Evolutionary conservation across 2,797 vertebrate species (phyloP).

Genomic region (Podarcis siculus): DNA sequence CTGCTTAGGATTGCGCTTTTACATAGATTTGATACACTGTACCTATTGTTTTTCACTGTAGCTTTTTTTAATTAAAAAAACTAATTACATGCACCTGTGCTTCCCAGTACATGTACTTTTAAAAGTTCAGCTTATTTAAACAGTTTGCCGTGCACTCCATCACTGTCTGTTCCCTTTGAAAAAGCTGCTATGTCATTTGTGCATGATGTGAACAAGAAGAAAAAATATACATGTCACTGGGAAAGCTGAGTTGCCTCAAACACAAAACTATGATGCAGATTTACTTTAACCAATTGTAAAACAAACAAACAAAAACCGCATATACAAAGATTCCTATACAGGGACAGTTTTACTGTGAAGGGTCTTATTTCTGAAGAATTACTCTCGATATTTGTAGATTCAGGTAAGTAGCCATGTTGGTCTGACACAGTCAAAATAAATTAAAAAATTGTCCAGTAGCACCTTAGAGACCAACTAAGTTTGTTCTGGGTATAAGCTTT

Average conservation of each 20-base stretch:
- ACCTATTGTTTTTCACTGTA: slow-evolving; percentile 57
- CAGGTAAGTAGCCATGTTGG: too few species aligned
- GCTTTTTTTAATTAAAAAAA: slow-evolving; percentile 78
- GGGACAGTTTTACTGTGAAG: slow-evolving; percentile 5
- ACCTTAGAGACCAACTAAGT: too few species aligned
- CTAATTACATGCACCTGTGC: slow-evolving; percentile 70
- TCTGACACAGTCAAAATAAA: too few species aligned
- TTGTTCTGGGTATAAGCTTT: too few species aligned
- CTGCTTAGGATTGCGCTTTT: too few species aligned
- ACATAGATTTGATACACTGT: too few species aligned
- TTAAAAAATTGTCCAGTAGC: too few species aligned
- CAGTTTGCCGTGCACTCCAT: slow-evolving; percentile 60
- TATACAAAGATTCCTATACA: slow-evolving; percentile 55
- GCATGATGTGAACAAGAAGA: slow-evolving; percentile 28
- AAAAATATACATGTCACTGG: neutral
- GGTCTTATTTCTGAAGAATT: slow-evolving; percentile 48
- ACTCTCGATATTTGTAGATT: neutral
- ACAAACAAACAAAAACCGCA: neutral
- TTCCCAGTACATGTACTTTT: slow-evolving; percentile 64
- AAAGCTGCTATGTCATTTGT: slow-evolving; percentile 64
- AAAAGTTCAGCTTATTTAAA: slow-evolving; percentile 76
- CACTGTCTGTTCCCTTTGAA: slow-evolving; percentile 71
- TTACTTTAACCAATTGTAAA: slow-evolving; percentile 54
- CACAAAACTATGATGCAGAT: slow-evolving; percentile 33
- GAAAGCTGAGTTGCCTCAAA: slow-evolving; percentile 52